Base-by-base conservation (phyloP, 2,888 invertebrate species). In the Hypolimnas misippus region DNA sequence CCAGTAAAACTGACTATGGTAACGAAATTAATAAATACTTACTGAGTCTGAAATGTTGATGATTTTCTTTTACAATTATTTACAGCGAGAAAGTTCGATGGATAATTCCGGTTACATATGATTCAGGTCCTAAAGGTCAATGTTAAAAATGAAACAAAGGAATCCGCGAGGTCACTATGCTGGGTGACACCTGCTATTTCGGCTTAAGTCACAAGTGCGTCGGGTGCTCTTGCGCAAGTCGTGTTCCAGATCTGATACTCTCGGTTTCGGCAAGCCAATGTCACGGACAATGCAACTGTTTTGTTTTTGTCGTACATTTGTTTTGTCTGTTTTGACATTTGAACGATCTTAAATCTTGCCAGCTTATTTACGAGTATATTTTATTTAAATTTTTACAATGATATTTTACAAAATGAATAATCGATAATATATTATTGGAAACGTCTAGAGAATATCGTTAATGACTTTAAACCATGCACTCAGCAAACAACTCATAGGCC, bases 191-290 rank as follows among this genome's bases (percentile, higher is more conserved):
- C 73, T 49, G 35, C 52, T 53, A 52, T 50, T 50, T 46, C 46
- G 46, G 59, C 53, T 38, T 29, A 25, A 14, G 12, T 42, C 42
- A 49, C 58, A 57, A 63, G 50, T 57, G 59, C 44, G 49, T 63
- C 52, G 63, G 62, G 46, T 62, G 57, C 53, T 50, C 62, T 70
- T 70, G 75, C 79, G 76, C 79, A 75, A 77, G 76, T 75, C 70
- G 62, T 69, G 78, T 78, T 82, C 84, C 81, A 85, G 81, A 83
- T 84, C 76, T 71, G 73, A 70, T 77, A 86, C 86, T 86, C 83
- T 86, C 84, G 78, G 72, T 87, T 87, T 88, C 85, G 81, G 81
- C 78, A 66, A 65, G 73, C 82, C 83, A 82, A 83, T 84, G 87
- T 87, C 86, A 87, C 76, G 86, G 86, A 76, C 87, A 82, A 79